phyloP scores from a whole-genome alignment of 1,140 invertebrate genomes.

The Brachionus sp. region DNA sequence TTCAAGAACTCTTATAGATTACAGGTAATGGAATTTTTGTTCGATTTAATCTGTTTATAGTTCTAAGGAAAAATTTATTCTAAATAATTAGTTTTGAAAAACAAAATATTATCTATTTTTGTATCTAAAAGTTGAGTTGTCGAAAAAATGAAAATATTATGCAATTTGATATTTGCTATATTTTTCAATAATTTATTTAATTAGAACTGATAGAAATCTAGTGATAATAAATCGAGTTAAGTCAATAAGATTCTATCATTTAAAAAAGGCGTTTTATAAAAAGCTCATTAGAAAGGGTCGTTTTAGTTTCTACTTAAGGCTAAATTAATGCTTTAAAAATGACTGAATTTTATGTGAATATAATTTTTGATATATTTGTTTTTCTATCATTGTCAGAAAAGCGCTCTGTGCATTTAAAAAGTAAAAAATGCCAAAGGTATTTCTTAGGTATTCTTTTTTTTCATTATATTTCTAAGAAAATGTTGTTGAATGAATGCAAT shows the following conservation, averaged over 20 bases:
- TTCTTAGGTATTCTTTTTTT: too few relatives aligned
- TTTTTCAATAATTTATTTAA: not conserved
- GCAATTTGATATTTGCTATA: not conserved
- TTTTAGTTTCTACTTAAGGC: not conserved
- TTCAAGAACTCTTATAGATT: not conserved
- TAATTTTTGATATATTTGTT: not conserved
- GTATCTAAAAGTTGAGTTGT: not conserved
- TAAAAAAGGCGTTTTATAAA: not conserved
- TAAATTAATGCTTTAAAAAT: not conserved
- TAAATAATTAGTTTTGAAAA: not conserved
- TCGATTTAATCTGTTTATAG: not conserved
- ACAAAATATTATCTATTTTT: not conserved
- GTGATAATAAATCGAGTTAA: not conserved
- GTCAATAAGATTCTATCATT: not conserved
- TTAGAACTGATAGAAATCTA: not conserved
- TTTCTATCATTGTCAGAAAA: not conserved
- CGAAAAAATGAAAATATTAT: not conserved
- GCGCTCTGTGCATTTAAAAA: not conserved
- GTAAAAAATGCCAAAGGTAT: not conserved
- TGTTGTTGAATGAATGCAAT: not conserved
- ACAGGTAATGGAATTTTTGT: not conserved
- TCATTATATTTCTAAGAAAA: not conserved
- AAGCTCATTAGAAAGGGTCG: not conserved
- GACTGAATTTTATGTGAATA: too few relatives aligned
- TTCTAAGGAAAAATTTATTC: not conserved